Base-by-base conservation (phyloP, 2,113 vertebrate species). In the Apodemus speciosus region DNA sequence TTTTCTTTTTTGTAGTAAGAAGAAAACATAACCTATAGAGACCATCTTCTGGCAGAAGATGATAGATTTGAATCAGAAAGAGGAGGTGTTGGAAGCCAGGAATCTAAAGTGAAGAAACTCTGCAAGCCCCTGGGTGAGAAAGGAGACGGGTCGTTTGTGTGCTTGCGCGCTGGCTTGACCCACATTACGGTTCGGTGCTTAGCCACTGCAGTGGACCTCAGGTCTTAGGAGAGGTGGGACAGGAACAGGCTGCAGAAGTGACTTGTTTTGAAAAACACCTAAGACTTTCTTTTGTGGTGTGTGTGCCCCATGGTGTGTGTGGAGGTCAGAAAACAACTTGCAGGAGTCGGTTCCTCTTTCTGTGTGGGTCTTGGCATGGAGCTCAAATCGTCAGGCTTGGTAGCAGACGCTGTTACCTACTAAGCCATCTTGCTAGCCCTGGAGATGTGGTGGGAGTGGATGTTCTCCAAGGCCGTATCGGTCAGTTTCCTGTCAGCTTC, bases 1-100 rank as follows among this genome's bases (percentile, higher is more conserved):
- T 66, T 88, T 89, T 68, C 94, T 64, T 97, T 96, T 96, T 81
- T 97, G 13, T 93, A 98, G 97, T 97, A 96, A 95, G 97, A 97
- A 97, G 96, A 96, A 95, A 95, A 94, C 92, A 91, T 64, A 96
- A 96, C 95, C 95, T 96, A 84, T 94, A 97, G 81, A 66, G 0
- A 32, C 94, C 98, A 96, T 84, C 94, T 97, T 92, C 96, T 97
- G 84, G 90, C 92, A 97, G 96, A 98, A 97, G 92, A 94, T 0
- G 35, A 27, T 96, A 97, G 96, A 95, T 95, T 96, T 93, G 96
- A 91, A 96, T 97, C 96, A 97, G 97, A 96, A 97, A 87, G 97
- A 32, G 96, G 97, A 96, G 92, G 90, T 64, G 43, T 83, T 97
- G 94, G 89, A 89, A 97, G 64, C 93, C 95, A 97, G 96, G 95